phyloP scores from a whole-genome alignment of 2,113 vertebrate species.

The Syngnathus typhle region DNA sequence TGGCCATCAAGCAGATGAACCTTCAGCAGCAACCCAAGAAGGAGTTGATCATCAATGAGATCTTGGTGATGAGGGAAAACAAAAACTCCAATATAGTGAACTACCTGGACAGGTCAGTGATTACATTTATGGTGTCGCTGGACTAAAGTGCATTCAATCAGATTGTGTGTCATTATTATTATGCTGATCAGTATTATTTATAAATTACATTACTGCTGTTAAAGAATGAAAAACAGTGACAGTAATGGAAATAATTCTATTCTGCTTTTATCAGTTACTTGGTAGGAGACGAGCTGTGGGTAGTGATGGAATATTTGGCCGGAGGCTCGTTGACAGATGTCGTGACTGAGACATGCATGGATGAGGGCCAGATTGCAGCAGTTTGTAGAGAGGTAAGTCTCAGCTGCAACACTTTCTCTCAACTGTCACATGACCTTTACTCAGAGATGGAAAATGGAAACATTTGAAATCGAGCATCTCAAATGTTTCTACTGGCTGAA shows the following conservation, averaged over 20 bases:
- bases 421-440: too few species aligned
- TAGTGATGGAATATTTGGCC: conserved; percentile 98
- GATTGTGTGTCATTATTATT: not conserved
- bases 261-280: conserved; percentile 77
- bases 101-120: conserved; percentile 93
- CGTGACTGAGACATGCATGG: conserved; percentile 98
- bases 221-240: not conserved
- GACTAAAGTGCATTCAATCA: too few species aligned
- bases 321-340: conserved; percentile 96
- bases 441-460: too few species aligned
- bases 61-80: conserved; percentile 99
- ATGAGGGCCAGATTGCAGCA: conserved; percentile 97
- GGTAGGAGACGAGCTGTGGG: conserved; percentile 97
- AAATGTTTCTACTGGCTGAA: too few species aligned
- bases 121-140: not conserved
- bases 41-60: conserved; percentile 99
- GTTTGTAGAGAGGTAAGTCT: conserved; percentile 93
- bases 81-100: conserved; percentile 99
- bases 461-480: too few species aligned
- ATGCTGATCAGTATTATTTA: not conserved
- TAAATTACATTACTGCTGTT: conserved; percentile 34
- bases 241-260: not conserved
- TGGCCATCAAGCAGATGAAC: conserved; percentile 99
- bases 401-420: not conserved
- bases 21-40: conserved; percentile 98